These are phyloP conservation scores for Chelonoidis abingdonii DNA, from an alignment of 2,113 vertebrate species.

Conservation along the genomic window DNA sequence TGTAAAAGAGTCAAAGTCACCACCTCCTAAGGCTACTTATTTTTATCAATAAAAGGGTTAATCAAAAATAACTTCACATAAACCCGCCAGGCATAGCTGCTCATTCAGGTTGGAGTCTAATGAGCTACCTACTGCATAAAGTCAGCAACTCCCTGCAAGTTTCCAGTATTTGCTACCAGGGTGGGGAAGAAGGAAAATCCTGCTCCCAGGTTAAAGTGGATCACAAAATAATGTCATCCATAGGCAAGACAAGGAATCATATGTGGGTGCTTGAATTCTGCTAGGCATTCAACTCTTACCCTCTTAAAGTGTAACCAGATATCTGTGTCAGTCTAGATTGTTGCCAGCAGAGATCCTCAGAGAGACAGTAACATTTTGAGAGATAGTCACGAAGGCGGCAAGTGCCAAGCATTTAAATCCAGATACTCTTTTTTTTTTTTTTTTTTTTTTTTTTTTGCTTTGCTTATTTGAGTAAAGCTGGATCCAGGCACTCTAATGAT, in stretches of 20 bases:
- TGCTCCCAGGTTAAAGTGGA: neutral
- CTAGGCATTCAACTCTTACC: neutral
- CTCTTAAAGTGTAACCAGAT: neutral
- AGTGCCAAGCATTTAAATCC: neutral
- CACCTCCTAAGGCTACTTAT: neutral
- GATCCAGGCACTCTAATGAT: neutral
- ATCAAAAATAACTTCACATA: neutral
- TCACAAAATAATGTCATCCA: neutral
- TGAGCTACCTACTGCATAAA: neutral
- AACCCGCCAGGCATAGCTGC: neutral
- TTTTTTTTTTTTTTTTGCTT: neutral
- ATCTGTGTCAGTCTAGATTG: neutral
- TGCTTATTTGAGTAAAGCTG: neutral
- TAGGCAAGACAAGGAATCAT: neutral
- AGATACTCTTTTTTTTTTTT: neutral
- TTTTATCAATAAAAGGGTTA: neutral
- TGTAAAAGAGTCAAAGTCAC: neutral
- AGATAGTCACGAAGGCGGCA: neutral
- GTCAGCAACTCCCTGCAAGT: neutral
- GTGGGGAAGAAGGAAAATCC: neutral
- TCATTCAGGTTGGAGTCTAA: neutral
- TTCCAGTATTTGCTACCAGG: neutral
- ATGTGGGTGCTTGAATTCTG: neutral
- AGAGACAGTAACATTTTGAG: rapidly evolving
- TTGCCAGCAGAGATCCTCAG: neutral